phyloP scores from a whole-genome alignment of 2,113 vertebrate genomes.

The Uria aalge region DNA sequence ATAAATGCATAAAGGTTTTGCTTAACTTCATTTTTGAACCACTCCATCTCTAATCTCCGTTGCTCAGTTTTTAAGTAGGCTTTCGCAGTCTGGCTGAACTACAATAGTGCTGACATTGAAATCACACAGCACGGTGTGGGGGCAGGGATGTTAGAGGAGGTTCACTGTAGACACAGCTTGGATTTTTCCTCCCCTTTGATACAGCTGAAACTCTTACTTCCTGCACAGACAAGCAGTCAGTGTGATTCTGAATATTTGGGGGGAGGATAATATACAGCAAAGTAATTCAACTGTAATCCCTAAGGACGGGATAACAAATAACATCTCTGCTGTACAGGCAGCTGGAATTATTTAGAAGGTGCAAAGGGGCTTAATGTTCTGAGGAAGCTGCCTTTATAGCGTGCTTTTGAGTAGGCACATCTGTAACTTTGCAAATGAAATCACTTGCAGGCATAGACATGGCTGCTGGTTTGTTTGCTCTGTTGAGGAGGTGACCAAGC shows the following conservation, averaged over 20 bases:
- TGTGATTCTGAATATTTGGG: slow-evolving; percentile 15
- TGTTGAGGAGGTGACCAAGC: neutral
- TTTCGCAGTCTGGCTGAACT: slow-evolving; percentile 31
- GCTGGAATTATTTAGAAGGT: slow-evolving; percentile 30
- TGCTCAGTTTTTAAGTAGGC: slow-evolving; percentile 24
- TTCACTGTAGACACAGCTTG: neutral
- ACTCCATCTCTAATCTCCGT: neutral
- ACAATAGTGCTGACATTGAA: slow-evolving; percentile 3
- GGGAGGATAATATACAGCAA: slow-evolving; percentile 18
- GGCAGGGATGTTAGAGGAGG: neutral
- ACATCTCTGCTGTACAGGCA: neutral
- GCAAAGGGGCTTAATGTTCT: slow-evolving; percentile 15
- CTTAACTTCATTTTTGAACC: slow-evolving; percentile 35
- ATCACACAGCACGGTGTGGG: neutral
- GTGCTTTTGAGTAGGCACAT: neutral
- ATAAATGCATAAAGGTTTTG: slow-evolving; percentile 38
- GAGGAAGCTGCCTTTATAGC: neutral
- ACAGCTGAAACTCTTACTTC: neutral
- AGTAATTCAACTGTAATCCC: slow-evolving; percentile 24
- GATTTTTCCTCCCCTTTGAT: neutral
- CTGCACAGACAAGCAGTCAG: slow-evolving; percentile 20
- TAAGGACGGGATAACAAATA: slow-evolving; percentile 30
- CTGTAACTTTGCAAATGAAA: neutral
- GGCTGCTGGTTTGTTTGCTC: neutral
- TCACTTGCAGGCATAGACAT: neutral